Evolutionary conservation across 2,797 vertebrate genomes (phyloP), one percentile per base, ranked within the genome.

Genomic region (Brachymystax lenok): DNA sequence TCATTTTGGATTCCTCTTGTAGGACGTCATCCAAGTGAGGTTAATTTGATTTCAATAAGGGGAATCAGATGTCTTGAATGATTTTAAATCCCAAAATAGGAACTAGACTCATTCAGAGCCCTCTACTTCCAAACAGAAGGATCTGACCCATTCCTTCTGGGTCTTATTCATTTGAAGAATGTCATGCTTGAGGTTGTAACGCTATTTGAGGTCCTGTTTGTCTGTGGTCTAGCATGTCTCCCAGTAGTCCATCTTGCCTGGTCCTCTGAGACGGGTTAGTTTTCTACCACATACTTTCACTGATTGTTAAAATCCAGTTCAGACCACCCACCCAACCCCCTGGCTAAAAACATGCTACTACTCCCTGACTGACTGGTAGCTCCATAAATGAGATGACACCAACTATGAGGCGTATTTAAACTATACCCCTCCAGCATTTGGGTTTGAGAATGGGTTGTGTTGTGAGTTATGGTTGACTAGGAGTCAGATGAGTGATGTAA

Each of bases 271-370:
- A 71, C 17, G 0, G 13, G 24, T 61, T 63, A 8, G 3, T 28
- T 21, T 16, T 73, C 74, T 30, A 5, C 76, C 50, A 67, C 54
- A 74, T 64, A 77, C 81, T 86, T 88, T 68, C 78, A 52, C 77
- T 52, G 21, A 59, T 80, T 50, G 79, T 85, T 77, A 85, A 89
- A 81, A 52, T 52, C 69, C 13, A 14, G 69, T 5, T 14, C 78
- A 77, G 83, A 77, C 80, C 85, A 83, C 80, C 82, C 75, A 75
- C 79, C 74, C 74, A 76, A 77, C 69, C 28, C 46, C 59, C 76
- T 52, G 61, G 27, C 19, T 68, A 33, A 68, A 67, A 68, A 16
- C 28, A 68, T 63, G n/a, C 10, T 14, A 68, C 30, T 33, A 12
- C 30, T 17, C 28, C 28, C 28, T 68, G 66, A 30, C 28, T 35